phyloP scores from a whole-genome alignment of 1,140 invertebrate species.

The Platorchestia sp. region DNA sequence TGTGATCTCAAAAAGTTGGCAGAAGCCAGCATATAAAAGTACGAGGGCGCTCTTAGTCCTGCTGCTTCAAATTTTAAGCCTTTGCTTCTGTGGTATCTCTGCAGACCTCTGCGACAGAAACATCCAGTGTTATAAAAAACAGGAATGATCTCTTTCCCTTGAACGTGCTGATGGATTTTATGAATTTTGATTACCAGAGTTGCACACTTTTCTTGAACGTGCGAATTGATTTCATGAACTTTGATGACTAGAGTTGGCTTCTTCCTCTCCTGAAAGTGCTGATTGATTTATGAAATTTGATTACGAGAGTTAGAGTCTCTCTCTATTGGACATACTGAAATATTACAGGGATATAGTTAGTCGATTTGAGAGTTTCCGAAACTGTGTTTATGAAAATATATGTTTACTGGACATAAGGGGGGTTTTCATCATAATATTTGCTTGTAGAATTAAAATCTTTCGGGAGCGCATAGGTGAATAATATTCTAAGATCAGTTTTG shows the following conservation, averaged over 20 bases:
- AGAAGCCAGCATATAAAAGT: neutral
- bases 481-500: too few relatives aligned
- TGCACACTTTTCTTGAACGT: neutral
- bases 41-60: neutral
- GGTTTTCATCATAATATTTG: too few relatives aligned
- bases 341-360: neutral
- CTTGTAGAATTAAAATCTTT: too few relatives aligned
- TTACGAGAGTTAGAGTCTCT: too few relatives aligned
- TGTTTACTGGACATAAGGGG: too few relatives aligned
- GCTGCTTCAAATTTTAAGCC: neutral
- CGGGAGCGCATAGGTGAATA: too few relatives aligned
- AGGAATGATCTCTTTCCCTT: neutral
- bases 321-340: too few relatives aligned
- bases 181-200: neutral
- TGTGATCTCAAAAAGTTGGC: constrained; percentile 28
- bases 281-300: neutral
- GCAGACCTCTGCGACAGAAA: neutral
- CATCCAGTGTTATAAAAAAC: neutral
- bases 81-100: neutral
- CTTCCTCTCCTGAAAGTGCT: too few relatives aligned
- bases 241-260: too few relatives aligned
- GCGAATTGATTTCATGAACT: neutral
- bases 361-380: too few relatives aligned
- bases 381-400: too few relatives aligned
- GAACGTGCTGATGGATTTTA: neutral